phyloP scores from a whole-genome alignment of 2,888 invertebrate species.

The Catocala fraxini region DNA sequence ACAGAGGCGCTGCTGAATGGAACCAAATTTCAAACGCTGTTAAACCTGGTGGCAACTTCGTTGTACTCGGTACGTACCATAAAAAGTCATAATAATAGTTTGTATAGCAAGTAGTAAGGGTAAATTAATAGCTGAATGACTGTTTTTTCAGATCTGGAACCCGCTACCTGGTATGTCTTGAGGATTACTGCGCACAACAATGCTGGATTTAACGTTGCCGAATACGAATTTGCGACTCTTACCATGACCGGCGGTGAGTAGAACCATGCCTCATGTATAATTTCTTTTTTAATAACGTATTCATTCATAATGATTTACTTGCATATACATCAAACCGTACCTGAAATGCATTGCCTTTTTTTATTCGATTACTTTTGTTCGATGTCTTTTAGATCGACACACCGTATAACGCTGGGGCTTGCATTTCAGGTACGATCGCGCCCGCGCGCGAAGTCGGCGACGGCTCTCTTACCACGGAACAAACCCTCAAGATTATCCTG shows the following conservation, averaged over 20 bases:
- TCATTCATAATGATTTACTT: background rate
- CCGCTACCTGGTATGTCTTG: constrained; percentile 97
- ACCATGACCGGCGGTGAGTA: constrained; percentile 96
- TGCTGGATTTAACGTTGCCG: constrained; percentile 97
- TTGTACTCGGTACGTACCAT: constrained; percentile 88
- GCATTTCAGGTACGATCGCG: constrained; percentile 98
- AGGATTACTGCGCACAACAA: constrained; percentile 98
- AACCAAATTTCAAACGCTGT: constrained; percentile 97
- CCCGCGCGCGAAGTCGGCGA: constrained; percentile 92
- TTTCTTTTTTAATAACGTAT: background rate
- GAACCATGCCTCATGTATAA: constrained; percentile 9
- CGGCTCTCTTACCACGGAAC: constrained; percentile 92
- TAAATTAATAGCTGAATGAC: background rate
- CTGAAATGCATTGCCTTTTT: constrained; percentile 84
- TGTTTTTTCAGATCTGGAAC: constrained; percentile 90
- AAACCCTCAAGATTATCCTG: constrained; percentile 95
- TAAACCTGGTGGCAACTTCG: constrained; percentile 96
- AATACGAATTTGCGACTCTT: constrained; percentile 98
- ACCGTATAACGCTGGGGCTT: constrained; percentile 59
- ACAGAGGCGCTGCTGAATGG: constrained; percentile 95
- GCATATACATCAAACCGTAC: constrained; percentile 58
- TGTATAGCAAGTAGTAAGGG: no score
- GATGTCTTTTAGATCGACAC: constrained; percentile 10
- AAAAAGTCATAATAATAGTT: background rate
- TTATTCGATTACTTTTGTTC: constrained; percentile 10